Base-by-base conservation (phyloP, 2,113 vertebrate species). In the Tapirus terrestris region DNA sequence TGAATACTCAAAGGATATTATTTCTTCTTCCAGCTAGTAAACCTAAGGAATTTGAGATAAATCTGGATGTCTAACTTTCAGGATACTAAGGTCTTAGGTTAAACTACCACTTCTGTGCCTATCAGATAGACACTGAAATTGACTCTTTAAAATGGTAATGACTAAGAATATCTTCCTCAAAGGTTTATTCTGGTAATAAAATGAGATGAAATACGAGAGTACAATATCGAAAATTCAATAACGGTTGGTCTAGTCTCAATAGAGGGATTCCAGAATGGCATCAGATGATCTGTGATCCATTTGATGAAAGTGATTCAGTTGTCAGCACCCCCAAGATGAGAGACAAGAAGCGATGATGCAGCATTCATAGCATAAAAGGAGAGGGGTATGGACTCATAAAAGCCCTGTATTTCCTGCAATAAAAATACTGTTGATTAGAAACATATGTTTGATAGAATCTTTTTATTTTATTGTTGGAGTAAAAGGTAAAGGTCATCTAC, bases 401-500 rank as follows among this genome's bases (percentile, higher is more conserved):
- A 85, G 10, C n/a, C 23, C 48, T 93, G 2, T 88, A 20, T 79
- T 93, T 95, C 53, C 45, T 82, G 10, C 45, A 67, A 75, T 91
- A 80, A 83, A 93, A 97, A 84, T 51, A 58, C 33, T 39, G 17
- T 51, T 91, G 76, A 93, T 77, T 48, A 27, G 9, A 96, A 96
- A 86, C 53, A 89, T 31, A 53, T 31, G 85, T 91, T 56, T 87
- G 68, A 58, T 27, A 93, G 21, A 95, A 60, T 58, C 60, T 86
- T 89, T 83, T 36, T 58, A 58, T 76, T 90, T 96, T 84, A 76
- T 82, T 72, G 12, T 58, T 91, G 48, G 53, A 88, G 82, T 87
- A 93, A 94, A 82, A 33, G 20, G 31, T 96, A 84, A 80, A 67
- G 31, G 21, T 77, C 79, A 89, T 12, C 43, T 73, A 56, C 18